Evolutionary conservation across 1,140 invertebrate genomes (phyloP), one percentile per base, ranked within the genome.

Genomic region (Octopus bimaculoides): DNA sequence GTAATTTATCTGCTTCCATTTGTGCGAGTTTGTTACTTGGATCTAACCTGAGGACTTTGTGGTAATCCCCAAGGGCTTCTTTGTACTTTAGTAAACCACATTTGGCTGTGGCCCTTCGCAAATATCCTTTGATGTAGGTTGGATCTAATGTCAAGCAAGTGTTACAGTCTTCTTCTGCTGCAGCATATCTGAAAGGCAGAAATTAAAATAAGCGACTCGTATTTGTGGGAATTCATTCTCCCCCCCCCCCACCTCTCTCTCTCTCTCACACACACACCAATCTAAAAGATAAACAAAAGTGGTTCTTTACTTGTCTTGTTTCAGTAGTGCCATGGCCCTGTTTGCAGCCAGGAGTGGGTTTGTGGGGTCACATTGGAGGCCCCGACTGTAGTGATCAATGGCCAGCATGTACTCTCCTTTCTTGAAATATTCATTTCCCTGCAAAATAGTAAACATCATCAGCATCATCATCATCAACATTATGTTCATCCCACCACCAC

Each of bases 291-390:
- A 41, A 41, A 41, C 26, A 41, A 41, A 41, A 41, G 26, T 1
- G 26, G 26, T 41, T 53, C 75, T 52, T 90, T 92, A 97, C 95
- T 94, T 93, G 82, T 96, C 92, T 84, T 94, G 92, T 89, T 97
- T 97, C 12, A 98, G 90, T 83, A 95, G 93, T 83, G 96, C 97
- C 80, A 97, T 92, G 9, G 95, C 96, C 85, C 97, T 91, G 90
- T 98, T 98, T 9, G 95, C 95, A 87, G 93, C 96, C 85, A 95
- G 94, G 8, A 95, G 91, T 8, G 96, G 92, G 90, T 97, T 96
- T 80, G 93, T 91, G 9, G 94, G 92, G 87, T 95, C 94, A 66
- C 93, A 89, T 80, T 93, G 91, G 74, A 97, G 94, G 12, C 96
- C 96, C 85, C 93, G 90, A 52, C 92, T 94, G 86, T 98, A 98